These are phyloP conservation scores for Lagopus muta DNA, from an alignment of 2,113 vertebrate genomes.

Conservation along the genomic window DNA sequence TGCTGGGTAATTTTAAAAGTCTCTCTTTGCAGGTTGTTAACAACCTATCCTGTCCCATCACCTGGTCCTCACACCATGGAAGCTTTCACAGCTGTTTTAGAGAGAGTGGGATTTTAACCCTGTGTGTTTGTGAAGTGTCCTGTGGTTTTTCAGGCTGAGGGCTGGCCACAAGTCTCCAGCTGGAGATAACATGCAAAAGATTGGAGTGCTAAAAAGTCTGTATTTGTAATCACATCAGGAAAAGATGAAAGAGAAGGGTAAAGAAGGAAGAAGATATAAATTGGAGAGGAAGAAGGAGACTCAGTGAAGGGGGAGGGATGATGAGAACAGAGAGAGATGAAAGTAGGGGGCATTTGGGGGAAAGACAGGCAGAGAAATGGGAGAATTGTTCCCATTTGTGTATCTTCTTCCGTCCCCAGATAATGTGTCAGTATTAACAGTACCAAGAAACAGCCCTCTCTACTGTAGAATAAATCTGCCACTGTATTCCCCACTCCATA, in stretches of 20 bases:
- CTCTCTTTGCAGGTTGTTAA: not conserved
- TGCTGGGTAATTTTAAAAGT: not conserved
- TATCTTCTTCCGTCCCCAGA: conserved; percentile 56
- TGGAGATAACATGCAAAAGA: not conserved
- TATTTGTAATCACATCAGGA: not conserved
- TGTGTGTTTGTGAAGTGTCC: not conserved
- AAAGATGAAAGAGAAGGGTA: not conserved
- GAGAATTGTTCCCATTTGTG: conserved; percentile 45
- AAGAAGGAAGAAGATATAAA: not conserved
- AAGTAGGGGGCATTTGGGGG: conserved; percentile 9
- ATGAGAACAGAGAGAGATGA: not conserved
- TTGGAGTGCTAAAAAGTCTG: not conserved
- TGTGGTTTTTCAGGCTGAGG: not conserved
- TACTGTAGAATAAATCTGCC: conserved; percentile 65
- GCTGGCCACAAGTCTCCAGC: not conserved
- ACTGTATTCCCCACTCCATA: conserved; percentile 59
- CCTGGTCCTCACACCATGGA: not conserved
- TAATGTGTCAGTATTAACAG: conserved; percentile 54
- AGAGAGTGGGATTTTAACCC: not conserved
- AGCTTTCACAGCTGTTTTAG: not conserved
- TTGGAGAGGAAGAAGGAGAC: not conserved
- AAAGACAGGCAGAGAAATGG: conserved; percentile 52
- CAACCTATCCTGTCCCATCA: not conserved
- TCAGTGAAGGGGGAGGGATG: not conserved
- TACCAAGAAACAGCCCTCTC: conserved; percentile 52